These are phyloP conservation scores for Holocentrus rufus DNA, from an alignment of 2,797 vertebrate genomes.

Conservation along the genomic window DNA sequence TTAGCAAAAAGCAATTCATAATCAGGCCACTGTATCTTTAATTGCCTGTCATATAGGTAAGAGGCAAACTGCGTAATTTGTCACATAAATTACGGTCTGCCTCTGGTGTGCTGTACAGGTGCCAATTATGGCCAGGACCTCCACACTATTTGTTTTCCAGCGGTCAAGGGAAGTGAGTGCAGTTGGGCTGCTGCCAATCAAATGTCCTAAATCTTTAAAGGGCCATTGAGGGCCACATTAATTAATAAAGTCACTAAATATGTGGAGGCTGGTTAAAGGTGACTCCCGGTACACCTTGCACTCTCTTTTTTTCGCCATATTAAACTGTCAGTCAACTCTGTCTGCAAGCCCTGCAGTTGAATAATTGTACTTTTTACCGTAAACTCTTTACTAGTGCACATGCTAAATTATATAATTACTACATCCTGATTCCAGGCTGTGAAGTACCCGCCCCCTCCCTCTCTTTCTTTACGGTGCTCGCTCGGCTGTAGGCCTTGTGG, in stretches of 20 bases:
- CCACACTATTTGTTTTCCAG: constrained; percentile 50
- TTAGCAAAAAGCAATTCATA: constrained; percentile 60
- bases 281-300: constrained; percentile 31
- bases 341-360: constrained; percentile 15
- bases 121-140: constrained; percentile 61
- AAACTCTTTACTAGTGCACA: constrained; percentile 1
- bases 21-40: constrained; percentile 52
- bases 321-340: constrained; percentile 45
- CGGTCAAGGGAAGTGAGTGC: constrained; percentile 40
- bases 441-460: constrained; percentile 2
- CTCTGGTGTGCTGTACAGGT: constrained; percentile 20
- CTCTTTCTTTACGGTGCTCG: neutral
- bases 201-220: constrained; percentile 40
- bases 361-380: constrained; percentile 43
- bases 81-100: constrained; percentile 46
- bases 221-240: constrained; percentile 41
- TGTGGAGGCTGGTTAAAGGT: constrained; percentile 45
- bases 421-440: constrained; percentile 26
- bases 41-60: constrained; percentile 69
- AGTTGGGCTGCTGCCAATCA: constrained; percentile 67
- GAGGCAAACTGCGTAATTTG: constrained; percentile 47
- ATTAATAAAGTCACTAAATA: constrained; percentile 59
- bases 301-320: constrained; percentile 24
- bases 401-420: constrained; percentile 41
- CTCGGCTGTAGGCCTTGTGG: constrained; percentile 1